Evolutionary conservation across 2,113 vertebrate genomes (phyloP), one percentile per base, ranked within the genome.

Genomic region (Gasterosteus nipponicus): DNA sequence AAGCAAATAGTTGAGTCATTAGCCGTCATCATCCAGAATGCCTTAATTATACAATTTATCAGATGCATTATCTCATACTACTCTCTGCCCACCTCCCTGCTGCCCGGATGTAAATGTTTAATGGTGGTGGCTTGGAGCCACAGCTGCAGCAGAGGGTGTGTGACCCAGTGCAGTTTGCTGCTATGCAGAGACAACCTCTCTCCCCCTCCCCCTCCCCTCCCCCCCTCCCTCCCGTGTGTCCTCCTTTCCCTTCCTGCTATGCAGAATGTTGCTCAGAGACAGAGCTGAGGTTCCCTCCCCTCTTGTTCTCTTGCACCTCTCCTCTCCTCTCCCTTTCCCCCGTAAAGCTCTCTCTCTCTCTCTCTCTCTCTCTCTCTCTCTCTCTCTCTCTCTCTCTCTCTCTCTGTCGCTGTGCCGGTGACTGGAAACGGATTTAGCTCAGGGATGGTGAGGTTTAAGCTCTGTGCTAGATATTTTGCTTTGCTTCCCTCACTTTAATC

Each of bases 131-230:
- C 89, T 31, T 77, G 75, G 88, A 89, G 92, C 89, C 91, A 92
- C 42, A 72, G 85, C 87, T 93, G 91, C 92, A 93, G 94, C 90
- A 92, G 77, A 91, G 87, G 90, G 86, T 82, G 88, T 85, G 66
- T 92, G 92, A 94, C 89, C 90, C 91, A 90, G 74, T 88, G 87
- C 85, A 91, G 86, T 92, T 92, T 94, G 91, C 92, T 93, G 93
- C 92, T 94, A 92, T 94, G 92, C 91, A 93, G 92, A 90, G 89
- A 88, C 92, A 84, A 64, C 79, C 75, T 80, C 41, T 72, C 47
- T 70, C 83, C 64, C 56, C 69, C 15, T 63, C 62, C 72, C 62
- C 44, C 75, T 22, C 64, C 64, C 54, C 64, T 10, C 46, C 69
- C 14, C 62, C 62, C 74, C 61, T 53, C 82, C 81, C 57, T 75